phyloP scores from a whole-genome alignment of 2,888 invertebrate genomes.

The Hypena proboscidalis region DNA sequence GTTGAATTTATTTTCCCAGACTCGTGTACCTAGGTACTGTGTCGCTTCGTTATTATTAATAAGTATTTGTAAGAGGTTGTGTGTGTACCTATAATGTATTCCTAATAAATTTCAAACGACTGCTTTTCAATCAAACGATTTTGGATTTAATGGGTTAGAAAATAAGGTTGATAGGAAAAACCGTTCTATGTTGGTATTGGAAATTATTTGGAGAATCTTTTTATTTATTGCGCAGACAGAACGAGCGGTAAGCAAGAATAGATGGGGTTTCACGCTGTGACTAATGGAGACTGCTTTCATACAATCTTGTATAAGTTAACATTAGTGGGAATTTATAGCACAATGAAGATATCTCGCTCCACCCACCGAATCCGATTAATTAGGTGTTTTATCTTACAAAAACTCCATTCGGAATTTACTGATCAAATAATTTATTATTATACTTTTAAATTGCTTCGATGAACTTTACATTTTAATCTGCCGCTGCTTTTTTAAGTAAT shows the following conservation, averaged over 20 bases:
- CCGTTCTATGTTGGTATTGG: constrained; percentile 48
- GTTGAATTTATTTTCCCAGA: constrained; percentile 51
- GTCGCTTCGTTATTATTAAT: constrained; percentile 57
- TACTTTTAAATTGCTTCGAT: constrained; percentile 41
- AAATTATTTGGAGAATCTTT: constrained; percentile 68
- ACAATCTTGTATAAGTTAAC: constrained; percentile 65
- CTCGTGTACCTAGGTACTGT: constrained; percentile 44
- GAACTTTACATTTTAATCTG: constrained; percentile 50
- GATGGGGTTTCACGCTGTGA: constrained; percentile 76
- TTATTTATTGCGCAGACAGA: constrained; percentile 67
- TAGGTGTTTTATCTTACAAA: constrained; percentile 61
- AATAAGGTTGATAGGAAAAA: constrained; percentile 39
- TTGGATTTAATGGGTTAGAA: constrained; percentile 33
- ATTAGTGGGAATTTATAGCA: constrained; percentile 74
- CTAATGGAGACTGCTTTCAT: constrained; percentile 66
- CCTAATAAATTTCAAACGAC: constrained; percentile 37
- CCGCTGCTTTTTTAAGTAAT: constrained; percentile 24
- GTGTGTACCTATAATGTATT: constrained; percentile 50
- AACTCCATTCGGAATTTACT: constrained; percentile 51
- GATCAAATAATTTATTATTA: constrained; percentile 63
- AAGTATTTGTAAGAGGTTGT: constrained; percentile 52
- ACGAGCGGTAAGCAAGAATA: constrained; percentile 67
- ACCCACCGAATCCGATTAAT: constrained; percentile 65
- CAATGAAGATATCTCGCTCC: constrained; percentile 75
- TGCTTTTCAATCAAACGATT: constrained; percentile 30